Evolutionary conservation across 2,113 vertebrate species (phyloP), one percentile per base, ranked within the genome.

Genomic region (Lynx canadensis): DNA sequence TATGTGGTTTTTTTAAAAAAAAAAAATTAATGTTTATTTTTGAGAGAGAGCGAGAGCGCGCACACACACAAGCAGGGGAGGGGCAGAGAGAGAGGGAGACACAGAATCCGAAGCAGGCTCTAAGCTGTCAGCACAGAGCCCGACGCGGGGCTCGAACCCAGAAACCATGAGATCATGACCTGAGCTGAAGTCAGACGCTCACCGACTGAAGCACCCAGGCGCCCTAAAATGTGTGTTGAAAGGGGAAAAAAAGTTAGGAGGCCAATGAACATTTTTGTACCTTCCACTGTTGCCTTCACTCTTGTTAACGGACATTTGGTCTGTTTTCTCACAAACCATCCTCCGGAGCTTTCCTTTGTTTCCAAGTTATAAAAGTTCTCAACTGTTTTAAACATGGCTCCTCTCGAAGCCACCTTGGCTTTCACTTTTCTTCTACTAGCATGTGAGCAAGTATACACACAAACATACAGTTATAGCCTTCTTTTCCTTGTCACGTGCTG

Each of bases 201-300:
- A 60, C 21, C 18, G 19, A 23, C 21, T 60, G 21, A 60, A 21
- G 21, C 16, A 60, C 57, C 57, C 21, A 60, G 57, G 8, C 2
- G 7, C 57, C 79, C 8, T 78, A 93, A 87, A 96, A 71, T 66
- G 29, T 84, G n/a, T 78, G 25, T 25, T 76, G 25, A 45, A 55
- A 60, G 14, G 38, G 31, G 31, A 27, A 33, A 41, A 41, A 71
- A 25, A 48, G 41, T 29, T 63, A 87, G 78, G 65, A 93, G 78
- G 79, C 10, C 93, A 71, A 76, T 25, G n/a, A 68, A 79, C 66
- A 68, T 73, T 85, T 82, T 94, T 82, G 60, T 41, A 66, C 63
- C 68, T 88, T 94, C 76, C 57, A 79, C 11, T 78, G 89, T 55
- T n/a, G 36, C 69, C 81, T 87, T 92, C 71, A 78, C 76, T 91